A percentile compares a stretch with the other conserved stretches of the same genome.
Conservation (phyloP, 2,888 invertebrate species). For the Sceliomorpha sp. region DNA sequence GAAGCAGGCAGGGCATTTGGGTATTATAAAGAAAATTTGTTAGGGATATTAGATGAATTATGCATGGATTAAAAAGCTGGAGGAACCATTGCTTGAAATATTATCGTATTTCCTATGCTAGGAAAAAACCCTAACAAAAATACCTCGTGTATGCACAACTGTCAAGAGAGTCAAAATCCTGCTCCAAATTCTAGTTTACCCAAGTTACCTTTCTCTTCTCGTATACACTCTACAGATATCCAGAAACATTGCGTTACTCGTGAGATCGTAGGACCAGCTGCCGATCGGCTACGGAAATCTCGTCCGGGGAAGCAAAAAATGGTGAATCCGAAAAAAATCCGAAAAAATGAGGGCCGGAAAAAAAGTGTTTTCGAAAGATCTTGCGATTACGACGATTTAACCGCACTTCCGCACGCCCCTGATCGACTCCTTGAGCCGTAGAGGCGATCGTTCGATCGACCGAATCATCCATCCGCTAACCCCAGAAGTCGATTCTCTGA, state of each 20-base stretch:
- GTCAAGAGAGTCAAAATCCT: no score
- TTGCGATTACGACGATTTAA: slow-evolving; percentile 46
- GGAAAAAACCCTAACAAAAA: no score
- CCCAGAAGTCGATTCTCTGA: slow-evolving; percentile 33
- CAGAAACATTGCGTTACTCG: slow-evolving; percentile 59
- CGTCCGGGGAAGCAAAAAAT: slow-evolving; percentile 13
- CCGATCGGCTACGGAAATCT: slow-evolving; percentile 27
- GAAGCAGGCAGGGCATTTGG: no score
- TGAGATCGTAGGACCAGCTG: slow-evolving; percentile 33
- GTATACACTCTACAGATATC: slow-evolving; percentile 55
- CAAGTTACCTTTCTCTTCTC: no score
- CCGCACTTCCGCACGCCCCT: slow-evolving; percentile 47
- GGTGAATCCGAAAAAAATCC: slow-evolving; percentile 17
- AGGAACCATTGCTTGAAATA: slow-evolving; percentile 5
- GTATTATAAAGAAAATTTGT: no score
- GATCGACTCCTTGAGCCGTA: slow-evolving; percentile 29
- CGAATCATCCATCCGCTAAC: slow-evolving; percentile 14
- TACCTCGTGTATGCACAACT: no score
- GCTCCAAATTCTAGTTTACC: no score
- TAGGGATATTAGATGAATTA: no score
- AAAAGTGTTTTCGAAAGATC: slow-evolving; percentile 13
- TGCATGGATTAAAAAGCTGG: no score
- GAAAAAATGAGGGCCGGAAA: slow-evolving; percentile 16
- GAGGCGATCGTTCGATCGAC: slow-evolving; percentile 18
- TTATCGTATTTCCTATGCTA: slow-evolving; percentile 3